A percentile compares a stretch with the other conserved stretches of the same genome.
These are phyloP conservation scores for Theristus sp. DNA, from an alignment of 2,888 invertebrate species.

Conservation along the genomic window DNA sequence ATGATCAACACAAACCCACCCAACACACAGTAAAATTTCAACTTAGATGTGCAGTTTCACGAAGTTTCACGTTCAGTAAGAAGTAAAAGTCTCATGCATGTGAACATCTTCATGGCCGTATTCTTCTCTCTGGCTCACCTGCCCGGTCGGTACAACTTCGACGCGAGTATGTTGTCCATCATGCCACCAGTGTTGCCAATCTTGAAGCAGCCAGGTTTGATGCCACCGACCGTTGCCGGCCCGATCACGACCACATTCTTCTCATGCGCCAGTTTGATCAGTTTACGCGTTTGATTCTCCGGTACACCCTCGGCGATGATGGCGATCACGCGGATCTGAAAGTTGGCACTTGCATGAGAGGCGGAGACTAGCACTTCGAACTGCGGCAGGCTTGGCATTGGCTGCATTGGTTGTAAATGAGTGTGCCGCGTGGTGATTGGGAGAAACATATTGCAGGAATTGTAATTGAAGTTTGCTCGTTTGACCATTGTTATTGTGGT, in stretches of 20 bases:
- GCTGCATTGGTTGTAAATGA: no score
- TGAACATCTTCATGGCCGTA: not conserved
- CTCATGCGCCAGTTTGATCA: conserved; percentile 48
- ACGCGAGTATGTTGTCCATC: conserved; percentile 96
- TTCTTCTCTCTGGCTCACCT: conserved; percentile 26
- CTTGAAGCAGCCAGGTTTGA: conserved; percentile 96
- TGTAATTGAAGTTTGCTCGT: no score
- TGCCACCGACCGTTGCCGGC: conserved; percentile 55
- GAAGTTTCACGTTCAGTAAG: no score
- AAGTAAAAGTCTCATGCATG: no score
- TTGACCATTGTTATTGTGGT: no score
- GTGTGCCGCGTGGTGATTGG: no score
- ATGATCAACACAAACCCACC: not conserved
- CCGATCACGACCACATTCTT: conserved; percentile 73
- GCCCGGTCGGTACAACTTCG: conserved; percentile 85
- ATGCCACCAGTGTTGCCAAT: conserved; percentile 94
- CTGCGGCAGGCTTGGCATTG: no score
- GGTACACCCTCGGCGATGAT: conserved; percentile 99
- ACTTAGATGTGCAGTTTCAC: no score
- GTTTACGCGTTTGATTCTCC: conserved; percentile 86
- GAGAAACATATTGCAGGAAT: not conserved
- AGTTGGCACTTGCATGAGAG: not conserved
- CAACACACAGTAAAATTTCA: no score
- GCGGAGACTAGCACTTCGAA: no score
- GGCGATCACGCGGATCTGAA: conserved; percentile 71